Conservation (phyloP, 2,797 vertebrate species). For the Halcyon leucocephala region DNA sequence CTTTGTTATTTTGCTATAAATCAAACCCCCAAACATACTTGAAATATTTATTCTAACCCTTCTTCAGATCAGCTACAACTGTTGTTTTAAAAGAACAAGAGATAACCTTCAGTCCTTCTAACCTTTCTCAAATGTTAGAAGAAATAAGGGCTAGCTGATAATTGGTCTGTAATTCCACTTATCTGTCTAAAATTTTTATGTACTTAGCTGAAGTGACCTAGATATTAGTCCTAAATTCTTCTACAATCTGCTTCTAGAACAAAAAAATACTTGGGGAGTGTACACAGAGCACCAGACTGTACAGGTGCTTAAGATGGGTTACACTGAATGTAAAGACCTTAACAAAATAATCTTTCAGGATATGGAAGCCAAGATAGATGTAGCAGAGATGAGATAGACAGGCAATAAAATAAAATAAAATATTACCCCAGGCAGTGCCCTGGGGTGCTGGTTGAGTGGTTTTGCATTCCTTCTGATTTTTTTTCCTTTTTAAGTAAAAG, state of each 20-base stretch:
- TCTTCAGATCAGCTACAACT: background rate
- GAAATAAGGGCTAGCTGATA: background rate
- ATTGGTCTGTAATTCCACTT: background rate
- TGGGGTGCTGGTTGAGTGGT: background rate
- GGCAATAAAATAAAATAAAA: background rate
- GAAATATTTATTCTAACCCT: background rate
- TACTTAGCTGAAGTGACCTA: background rate
- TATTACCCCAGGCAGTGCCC: background rate
- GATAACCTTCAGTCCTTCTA: background rate
- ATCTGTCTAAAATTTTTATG: background rate
- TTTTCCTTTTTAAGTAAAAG: background rate
- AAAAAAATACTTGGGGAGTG: background rate
- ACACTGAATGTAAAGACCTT: background rate
- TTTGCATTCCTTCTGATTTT: background rate
- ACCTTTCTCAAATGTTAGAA: background rate
- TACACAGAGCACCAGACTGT: background rate
- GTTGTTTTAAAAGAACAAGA: background rate
- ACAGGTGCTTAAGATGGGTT: background rate
- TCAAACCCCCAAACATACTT: rapidly evolving
- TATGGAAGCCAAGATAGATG: background rate
- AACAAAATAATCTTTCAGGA: background rate
- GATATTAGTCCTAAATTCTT: background rate
- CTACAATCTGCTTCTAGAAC: background rate
- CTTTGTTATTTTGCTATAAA: background rate
- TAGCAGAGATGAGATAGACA: background rate